Evolutionary conservation across 2,888 invertebrate species (phyloP).

Genomic region (Drosophila merina): DNA sequence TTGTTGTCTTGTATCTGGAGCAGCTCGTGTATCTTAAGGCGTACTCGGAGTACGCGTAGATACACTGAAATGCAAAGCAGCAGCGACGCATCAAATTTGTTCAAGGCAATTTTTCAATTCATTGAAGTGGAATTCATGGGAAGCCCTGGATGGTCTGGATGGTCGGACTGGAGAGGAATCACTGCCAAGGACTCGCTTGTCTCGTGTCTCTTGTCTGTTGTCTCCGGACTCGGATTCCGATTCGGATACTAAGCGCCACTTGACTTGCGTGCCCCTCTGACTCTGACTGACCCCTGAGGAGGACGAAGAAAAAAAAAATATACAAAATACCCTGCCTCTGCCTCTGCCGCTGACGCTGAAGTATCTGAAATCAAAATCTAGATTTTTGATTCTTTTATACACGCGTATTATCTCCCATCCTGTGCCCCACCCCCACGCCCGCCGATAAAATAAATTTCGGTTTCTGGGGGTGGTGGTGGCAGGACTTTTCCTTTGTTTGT

Average conservation of each 20-base stretch:
- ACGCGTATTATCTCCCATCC: slow-evolving; percentile 58
- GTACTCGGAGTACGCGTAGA: slow-evolving; percentile 1
- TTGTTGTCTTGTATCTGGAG: slow-evolving; percentile 16
- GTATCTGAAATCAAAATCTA: slow-evolving; percentile 76
- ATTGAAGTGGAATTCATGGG: slow-evolving; percentile 78
- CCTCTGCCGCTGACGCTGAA: slow-evolving; percentile 28
- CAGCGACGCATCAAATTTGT: slow-evolving; percentile 67
- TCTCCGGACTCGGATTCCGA: slow-evolving; percentile 5
- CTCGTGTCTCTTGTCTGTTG: neutral
- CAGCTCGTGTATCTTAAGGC: slow-evolving; percentile 37
- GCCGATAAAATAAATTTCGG: slow-evolving; percentile 16
- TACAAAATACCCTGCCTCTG: slow-evolving; percentile 2
- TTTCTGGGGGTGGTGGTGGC: slow-evolving; percentile 18
- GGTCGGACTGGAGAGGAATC: neutral
- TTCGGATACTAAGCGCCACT: slow-evolving; percentile 68
- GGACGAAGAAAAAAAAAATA: neutral
- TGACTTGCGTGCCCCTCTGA: slow-evolving; percentile 55
- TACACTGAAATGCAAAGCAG: slow-evolving; percentile 66
- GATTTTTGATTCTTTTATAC: slow-evolving; percentile 75
- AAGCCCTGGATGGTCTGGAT: slow-evolving; percentile 28
- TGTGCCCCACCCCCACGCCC: neutral
- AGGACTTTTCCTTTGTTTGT: slow-evolving; percentile 47
- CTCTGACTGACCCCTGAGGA: slow-evolving; percentile 10
- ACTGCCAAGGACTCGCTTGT: neutral
- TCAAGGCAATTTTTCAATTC: slow-evolving; percentile 77